Percentiles rank a stretch among this genome's conserved stretches.
Conservation (phyloP, 2,797 vertebrate genomes). For the Smutsia temminckii region DNA sequence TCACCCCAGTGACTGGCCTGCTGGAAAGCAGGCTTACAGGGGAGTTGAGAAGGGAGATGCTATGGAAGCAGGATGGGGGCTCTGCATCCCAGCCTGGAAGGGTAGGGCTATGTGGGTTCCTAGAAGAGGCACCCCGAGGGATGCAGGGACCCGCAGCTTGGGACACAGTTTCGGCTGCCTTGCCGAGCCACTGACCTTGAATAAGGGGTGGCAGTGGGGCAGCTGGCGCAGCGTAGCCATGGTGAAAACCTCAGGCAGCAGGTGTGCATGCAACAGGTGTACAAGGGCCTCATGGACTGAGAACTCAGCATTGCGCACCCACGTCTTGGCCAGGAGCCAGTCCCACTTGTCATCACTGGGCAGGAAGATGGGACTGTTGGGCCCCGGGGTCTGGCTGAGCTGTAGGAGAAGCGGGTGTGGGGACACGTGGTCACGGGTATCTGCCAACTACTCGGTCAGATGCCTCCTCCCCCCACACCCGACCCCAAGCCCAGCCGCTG, state of each 20-base stretch:
- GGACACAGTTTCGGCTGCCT: not conserved
- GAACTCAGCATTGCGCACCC: slow-evolving; percentile 88
- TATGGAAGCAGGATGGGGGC: not conserved
- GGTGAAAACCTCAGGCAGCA: slow-evolving; percentile 85
- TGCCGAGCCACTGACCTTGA: slow-evolving; percentile 82
- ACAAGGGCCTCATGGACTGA: slow-evolving; percentile 86
- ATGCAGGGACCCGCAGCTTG: not conserved
- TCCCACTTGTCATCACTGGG: slow-evolving; percentile 85
- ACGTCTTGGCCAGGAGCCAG: slow-evolving; percentile 90
- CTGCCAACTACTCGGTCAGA: not conserved
- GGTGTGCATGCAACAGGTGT: slow-evolving; percentile 86
- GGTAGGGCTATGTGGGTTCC: not conserved
- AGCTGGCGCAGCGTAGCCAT: slow-evolving; percentile 85
- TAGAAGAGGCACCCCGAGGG: not conserved
- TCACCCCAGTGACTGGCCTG: not conserved
- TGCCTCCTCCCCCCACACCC: not conserved
- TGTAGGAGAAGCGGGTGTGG: slow-evolving; percentile 44
- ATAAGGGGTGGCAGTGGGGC: slow-evolving; percentile 86
- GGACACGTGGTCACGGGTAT: not conserved
- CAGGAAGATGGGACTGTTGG: slow-evolving; percentile 88
- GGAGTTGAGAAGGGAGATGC: not conserved
- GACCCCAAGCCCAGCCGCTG: not conserved
- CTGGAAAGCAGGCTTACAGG: not conserved
- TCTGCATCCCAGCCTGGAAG: not conserved
- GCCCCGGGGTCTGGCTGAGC: slow-evolving; percentile 86